Percentiles rank a stretch among this genome's conserved stretches.
Evolutionary conservation across 1,140 invertebrate species (phyloP).

Genomic region (Drosophila ironensis): DNA sequence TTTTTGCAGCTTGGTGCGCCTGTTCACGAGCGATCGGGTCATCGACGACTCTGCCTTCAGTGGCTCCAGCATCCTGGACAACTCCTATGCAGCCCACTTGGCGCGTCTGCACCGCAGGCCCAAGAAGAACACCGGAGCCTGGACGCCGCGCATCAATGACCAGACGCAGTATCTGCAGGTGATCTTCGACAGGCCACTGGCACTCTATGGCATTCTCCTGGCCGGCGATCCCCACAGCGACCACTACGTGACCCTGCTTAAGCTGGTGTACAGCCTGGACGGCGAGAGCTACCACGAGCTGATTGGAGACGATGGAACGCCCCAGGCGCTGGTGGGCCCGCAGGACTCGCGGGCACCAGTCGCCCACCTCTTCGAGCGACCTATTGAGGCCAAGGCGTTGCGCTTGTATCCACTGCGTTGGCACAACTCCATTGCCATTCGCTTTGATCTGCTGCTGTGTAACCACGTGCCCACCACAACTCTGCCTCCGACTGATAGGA

Average conservation of each 20-base stretch:
- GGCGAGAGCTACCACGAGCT: constrained; percentile 11
- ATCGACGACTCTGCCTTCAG: background rate
- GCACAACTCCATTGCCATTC: constrained; percentile 88
- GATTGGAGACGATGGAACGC: constrained; percentile 2
- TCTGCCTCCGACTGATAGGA: constrained; percentile 83
- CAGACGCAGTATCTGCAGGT: constrained; percentile 88
- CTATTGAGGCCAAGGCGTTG: constrained; percentile 88
- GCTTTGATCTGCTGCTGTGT: constrained; percentile 90
- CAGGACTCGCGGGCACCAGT: constrained; percentile 84
- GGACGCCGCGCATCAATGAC: constrained; percentile 85
- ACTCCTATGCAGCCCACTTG: constrained; percentile 84
- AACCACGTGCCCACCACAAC: constrained; percentile 60
- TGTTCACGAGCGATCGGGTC: background rate
- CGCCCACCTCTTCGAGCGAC: constrained; percentile 86
- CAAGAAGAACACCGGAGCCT: constrained; percentile 83
- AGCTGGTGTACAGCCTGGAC: constrained; percentile 61
- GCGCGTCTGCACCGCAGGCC: constrained; percentile 82
- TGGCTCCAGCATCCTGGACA: constrained; percentile 80
- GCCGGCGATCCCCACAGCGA: constrained; percentile 86
- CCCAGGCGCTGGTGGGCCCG: constrained; percentile 88
- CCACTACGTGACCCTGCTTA: constrained; percentile 89
- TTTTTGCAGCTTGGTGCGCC: constrained; percentile 2
- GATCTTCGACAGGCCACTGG: constrained; percentile 84
- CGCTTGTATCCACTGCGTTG: constrained; percentile 89
- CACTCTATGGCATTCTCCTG: constrained; percentile 88